These are phyloP conservation scores for Dinoponera quadriceps DNA, from an alignment of 1,140 invertebrate genomes.

Conservation along the genomic window DNA sequence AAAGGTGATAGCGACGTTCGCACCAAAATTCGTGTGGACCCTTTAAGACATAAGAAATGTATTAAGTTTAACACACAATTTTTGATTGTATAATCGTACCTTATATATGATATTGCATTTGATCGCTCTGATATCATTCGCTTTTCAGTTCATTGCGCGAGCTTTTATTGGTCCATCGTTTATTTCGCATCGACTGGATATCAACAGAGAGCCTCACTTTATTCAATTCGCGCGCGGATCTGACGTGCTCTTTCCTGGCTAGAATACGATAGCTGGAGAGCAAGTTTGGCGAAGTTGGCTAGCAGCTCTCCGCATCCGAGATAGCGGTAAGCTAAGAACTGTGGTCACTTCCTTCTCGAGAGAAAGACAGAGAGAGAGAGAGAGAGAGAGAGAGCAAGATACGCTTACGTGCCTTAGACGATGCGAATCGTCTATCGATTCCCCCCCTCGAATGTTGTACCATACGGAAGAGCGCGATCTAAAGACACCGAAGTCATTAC, in stretches of 20 bases:
- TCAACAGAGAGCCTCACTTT: neutral
- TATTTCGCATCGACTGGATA: too few species aligned
- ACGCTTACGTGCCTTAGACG: constrained; percentile 23
- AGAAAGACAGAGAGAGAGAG: too few species aligned
- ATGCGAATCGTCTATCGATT: constrained; percentile 58
- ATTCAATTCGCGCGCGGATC: neutral
- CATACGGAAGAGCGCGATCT: constrained; percentile 49
- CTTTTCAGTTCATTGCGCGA: too few species aligned
- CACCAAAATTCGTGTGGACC: too few species aligned
- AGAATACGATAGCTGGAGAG: neutral
- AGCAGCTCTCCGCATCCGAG: neutral
- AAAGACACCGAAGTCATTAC: constrained; percentile 22
- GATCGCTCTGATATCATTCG: too few species aligned
- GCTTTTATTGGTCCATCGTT: too few species aligned
- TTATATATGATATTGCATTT: too few species aligned
- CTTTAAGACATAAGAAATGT: too few species aligned
- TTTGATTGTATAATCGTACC: too few species aligned
- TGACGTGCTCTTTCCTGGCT: neutral
- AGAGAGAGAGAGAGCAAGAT: too few species aligned
- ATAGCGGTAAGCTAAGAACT: constrained; percentile 39
- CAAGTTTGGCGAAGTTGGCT: neutral
- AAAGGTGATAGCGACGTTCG: too few species aligned
- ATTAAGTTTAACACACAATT: too few species aligned
- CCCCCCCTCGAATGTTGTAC: neutral
- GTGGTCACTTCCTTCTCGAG: constrained; percentile 26